phyloP scores from a whole-genome alignment of 2,888 invertebrate genomes.

The Pasiphila rectangulata region DNA sequence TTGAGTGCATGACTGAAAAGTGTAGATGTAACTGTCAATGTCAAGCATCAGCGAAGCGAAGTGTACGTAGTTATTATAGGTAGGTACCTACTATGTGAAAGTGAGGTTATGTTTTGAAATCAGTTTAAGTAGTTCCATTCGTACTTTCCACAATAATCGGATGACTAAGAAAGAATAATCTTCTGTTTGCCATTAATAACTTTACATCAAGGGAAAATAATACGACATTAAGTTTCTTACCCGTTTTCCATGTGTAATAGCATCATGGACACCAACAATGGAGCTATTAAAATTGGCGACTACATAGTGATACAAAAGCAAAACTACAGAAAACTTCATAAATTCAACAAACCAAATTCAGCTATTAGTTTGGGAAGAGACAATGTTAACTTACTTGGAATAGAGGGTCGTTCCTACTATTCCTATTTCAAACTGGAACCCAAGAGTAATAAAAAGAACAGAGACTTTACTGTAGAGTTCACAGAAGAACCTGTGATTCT shows the following conservation, averaged over 20 bases:
- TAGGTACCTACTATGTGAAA: too few relatives aligned
- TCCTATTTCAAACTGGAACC: constrained; percentile 88
- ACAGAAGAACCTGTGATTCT: constrained; percentile 71
- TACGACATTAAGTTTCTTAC: neutral
- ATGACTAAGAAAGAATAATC: too few relatives aligned
- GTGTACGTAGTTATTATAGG: too few relatives aligned
- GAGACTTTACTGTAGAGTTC: constrained; percentile 78
- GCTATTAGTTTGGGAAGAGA: constrained; percentile 85
- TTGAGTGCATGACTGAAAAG: too few relatives aligned
- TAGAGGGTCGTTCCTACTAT: constrained; percentile 85
- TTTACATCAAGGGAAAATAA: too few relatives aligned
- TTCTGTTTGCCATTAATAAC: too few relatives aligned
- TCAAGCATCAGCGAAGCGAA: neutral
- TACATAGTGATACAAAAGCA: constrained; percentile 89
- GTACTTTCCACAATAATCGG: too few relatives aligned
- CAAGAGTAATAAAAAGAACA: constrained; percentile 77
- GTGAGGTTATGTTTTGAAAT: neutral
- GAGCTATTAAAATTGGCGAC: constrained; percentile 83
- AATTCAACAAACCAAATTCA: constrained; percentile 84
- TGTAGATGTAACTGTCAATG: too few relatives aligned
- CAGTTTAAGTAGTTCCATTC: too few relatives aligned
- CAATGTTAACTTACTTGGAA: constrained; percentile 83
- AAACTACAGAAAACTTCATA: constrained; percentile 88
- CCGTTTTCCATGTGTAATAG: neutral
- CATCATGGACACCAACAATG: constrained; percentile 15